These are phyloP conservation scores for Heliconius hortense DNA, from an alignment of 2,888 invertebrate species.

Conservation along the genomic window DNA sequence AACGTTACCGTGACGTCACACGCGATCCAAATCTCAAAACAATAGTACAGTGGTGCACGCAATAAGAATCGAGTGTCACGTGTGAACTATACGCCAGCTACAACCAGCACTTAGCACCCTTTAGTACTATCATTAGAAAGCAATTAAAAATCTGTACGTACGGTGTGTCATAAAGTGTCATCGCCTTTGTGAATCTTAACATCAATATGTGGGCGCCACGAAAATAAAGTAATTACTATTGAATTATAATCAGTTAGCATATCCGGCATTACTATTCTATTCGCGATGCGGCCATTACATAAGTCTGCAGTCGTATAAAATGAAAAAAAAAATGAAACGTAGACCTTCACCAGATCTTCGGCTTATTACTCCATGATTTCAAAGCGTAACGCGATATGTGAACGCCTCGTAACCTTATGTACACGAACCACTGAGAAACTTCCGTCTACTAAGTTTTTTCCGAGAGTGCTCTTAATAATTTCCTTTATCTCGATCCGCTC, in stretches of 20 bases:
- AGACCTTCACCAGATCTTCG: slow-evolving; percentile 68
- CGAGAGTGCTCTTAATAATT: slow-evolving; percentile 77
- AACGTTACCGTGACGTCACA: slow-evolving; percentile 67
- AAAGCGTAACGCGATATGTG: slow-evolving; percentile 60
- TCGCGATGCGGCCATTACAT: slow-evolving; percentile 60
- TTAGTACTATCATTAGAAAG: slow-evolving; percentile 67
- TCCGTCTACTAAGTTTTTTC: slow-evolving; percentile 72
- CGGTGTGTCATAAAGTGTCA: slow-evolving; percentile 52
- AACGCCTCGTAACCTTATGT: slow-evolving; percentile 57
- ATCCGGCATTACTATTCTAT: slow-evolving; percentile 61
- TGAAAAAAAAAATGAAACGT: slow-evolving; percentile 55
- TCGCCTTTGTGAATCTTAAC: slow-evolving; percentile 50
- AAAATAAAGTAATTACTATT: slow-evolving; percentile 61
- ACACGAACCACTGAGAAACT: slow-evolving; percentile 59
- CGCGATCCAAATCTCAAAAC: slow-evolving; percentile 68
- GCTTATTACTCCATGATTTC: slow-evolving; percentile 58
- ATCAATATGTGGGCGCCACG: slow-evolving; percentile 53
- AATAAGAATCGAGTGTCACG: slow-evolving; percentile 58
- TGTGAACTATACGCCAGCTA: slow-evolving; percentile 54
- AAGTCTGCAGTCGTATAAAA: slow-evolving; percentile 55
- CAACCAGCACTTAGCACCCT: neutral
- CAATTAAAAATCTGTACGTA: slow-evolving; percentile 64
- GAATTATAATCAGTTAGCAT: slow-evolving; percentile 67
- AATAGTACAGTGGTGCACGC: slow-evolving; percentile 70
- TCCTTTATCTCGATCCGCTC: slow-evolving; percentile 79